phyloP scores from a whole-genome alignment of 2,797 vertebrate genomes.

The Urocyon cinereoargenteus region DNA sequence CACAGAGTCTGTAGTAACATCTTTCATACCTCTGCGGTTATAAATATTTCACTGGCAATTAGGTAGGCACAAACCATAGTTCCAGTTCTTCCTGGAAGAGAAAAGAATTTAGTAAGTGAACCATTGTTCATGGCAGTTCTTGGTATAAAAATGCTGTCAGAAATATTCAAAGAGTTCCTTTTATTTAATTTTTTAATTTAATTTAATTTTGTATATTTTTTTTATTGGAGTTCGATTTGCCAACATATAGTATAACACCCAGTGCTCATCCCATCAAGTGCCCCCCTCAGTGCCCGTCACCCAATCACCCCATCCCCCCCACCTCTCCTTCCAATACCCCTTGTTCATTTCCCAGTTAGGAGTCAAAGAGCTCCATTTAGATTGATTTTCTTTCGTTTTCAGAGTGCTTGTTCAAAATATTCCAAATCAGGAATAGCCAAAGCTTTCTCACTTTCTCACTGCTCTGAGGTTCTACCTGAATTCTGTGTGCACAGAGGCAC shows the following conservation, averaged over 20 bases:
- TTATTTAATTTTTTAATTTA: no score
- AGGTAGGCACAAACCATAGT: constrained; percentile 96
- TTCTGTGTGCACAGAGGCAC: no score
- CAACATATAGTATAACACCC: no score
- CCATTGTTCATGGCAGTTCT: background rate
- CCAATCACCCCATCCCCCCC: no score
- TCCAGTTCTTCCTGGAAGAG: constrained; percentile 94
- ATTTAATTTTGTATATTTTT: no score
- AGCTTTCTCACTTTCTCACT: background rate
- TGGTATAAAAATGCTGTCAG: background rate
- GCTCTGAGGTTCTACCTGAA: background rate
- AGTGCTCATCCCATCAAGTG: no score
- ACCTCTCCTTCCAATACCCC: no score
- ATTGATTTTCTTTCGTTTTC: background rate
- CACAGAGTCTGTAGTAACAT: background rate
- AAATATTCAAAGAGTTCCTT: background rate
- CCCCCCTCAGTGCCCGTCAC: no score
- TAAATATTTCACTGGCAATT: constrained; percentile 94
- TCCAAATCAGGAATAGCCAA: constrained; percentile 3
- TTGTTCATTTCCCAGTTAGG: no score
- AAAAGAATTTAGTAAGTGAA: background rate
- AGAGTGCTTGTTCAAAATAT: background rate
- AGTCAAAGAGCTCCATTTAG: background rate
- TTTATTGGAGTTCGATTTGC: no score
- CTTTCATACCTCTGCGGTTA: constrained; percentile 93